Conservation (phyloP, 2,888 invertebrate genomes). For the Hirtodrosophila trivittata region DNA sequence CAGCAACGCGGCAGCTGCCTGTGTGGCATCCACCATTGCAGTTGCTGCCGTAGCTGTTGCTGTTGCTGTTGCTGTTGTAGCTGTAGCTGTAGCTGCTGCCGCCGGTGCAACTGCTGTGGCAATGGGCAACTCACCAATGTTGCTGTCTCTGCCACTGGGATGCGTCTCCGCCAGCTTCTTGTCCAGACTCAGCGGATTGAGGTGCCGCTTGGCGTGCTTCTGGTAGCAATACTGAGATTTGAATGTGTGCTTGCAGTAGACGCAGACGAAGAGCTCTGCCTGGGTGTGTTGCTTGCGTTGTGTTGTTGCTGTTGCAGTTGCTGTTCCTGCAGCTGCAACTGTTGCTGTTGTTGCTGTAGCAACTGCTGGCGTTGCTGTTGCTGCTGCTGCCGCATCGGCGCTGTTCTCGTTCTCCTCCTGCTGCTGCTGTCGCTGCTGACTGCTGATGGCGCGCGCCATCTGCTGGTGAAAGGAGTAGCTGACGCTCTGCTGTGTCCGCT, state of each 20-base stretch:
- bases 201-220: conserved; percentile 89
- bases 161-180: conserved; percentile 39
- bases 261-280: conserved; percentile 87
- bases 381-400: conserved; percentile 58
- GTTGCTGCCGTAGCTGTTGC: conserved; percentile 1
- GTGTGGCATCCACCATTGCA: background rate
- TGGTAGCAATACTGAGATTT: conserved; percentile 94
- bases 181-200: conserved; percentile 86
- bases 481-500: conserved; percentile 82
- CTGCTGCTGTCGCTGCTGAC: conserved; percentile 80
- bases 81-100: conserved; percentile 4
- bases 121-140: conserved; percentile 7
- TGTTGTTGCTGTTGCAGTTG: conserved; percentile 37
- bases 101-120: conserved; percentile 12
- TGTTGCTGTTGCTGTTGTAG: conserved; percentile 9
- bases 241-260: conserved; percentile 91
- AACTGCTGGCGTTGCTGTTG: conserved; percentile 49
- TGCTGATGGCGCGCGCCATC: conserved; percentile 83
- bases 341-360: conserved; percentile 53
- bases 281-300: conserved; percentile 43
- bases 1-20: conserved; percentile 66
- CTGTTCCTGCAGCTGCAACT: conserved; percentile 28
- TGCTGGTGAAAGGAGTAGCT: conserved; percentile 84
- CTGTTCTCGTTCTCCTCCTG: conserved; percentile 60
- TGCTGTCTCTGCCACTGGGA: conserved; percentile 11